A percentile compares a stretch with the other conserved stretches of the same genome.
Evolutionary conservation across 2,113 vertebrate genomes (phyloP).

Genomic region (Chionis minor): DNA sequence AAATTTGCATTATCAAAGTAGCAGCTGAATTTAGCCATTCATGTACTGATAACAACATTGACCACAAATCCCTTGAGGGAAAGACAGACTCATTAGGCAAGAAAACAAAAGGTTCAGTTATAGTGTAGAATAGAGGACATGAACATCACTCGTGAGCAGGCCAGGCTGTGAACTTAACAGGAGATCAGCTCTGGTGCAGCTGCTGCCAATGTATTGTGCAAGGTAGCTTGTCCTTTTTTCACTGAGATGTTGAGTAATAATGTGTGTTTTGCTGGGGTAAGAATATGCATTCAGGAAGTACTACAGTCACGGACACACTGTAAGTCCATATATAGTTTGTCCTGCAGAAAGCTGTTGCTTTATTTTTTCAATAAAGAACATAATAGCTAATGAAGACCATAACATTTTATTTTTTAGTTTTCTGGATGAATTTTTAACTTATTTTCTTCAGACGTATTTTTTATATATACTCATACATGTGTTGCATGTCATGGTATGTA

Average conservation of each 20-base stretch:
- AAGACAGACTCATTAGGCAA: not conserved
- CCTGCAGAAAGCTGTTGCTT: not conserved
- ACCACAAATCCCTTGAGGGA: not conserved
- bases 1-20: not conserved
- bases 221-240: not conserved
- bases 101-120: not conserved
- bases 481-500: fast-evolving
- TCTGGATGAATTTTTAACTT: not conserved
- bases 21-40: not conserved
- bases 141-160: not conserved
- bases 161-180: not conserved
- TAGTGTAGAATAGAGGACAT: not conserved
- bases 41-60: not conserved
- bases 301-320: not conserved
- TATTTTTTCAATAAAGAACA: not conserved
- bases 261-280: not conserved
- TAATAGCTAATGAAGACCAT: not conserved
- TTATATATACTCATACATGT: not conserved
- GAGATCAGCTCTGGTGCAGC: not conserved
- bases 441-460: not conserved
- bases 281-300: not conserved
- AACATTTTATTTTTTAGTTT: not conserved
- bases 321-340: not conserved
- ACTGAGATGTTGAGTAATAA: not conserved
- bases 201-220: not conserved